These are phyloP conservation scores for Chloroclystis v-ata DNA, from an alignment of 2,888 invertebrate genomes.

Conservation along the genomic window DNA sequence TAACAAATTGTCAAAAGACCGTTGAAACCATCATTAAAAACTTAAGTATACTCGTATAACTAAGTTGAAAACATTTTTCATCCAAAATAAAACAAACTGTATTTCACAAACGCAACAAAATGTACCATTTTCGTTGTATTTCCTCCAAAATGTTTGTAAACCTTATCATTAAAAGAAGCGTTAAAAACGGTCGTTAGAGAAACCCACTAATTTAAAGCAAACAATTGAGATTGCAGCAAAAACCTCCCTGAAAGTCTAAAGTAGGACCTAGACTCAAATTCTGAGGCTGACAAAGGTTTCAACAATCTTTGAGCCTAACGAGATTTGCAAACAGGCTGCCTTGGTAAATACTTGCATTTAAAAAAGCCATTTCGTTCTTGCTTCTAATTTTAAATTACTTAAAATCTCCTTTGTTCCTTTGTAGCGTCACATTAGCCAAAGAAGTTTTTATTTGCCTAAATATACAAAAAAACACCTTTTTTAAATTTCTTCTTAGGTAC, in stretches of 20 bases:
- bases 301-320: constrained; percentile 1
- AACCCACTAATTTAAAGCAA: constrained; percentile 41
- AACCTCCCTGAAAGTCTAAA: constrained; percentile 23
- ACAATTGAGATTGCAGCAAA: constrained; percentile 33
- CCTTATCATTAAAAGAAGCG: constrained; percentile 26
- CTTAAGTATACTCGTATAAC: no score
- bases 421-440: no score
- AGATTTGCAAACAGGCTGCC: constrained; percentile 1
- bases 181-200: constrained; percentile 44
- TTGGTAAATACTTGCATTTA: neutral
- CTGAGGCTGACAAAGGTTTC: constrained; percentile 19
- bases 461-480: no score
- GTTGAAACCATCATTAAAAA: no score
- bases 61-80: no score
- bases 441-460: no score
- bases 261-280: constrained; percentile 25
- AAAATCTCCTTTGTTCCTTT: no score
- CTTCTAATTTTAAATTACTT: no score
- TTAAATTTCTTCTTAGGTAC: no score
- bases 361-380: no score
- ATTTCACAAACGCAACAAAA: neutral
- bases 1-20: no score
- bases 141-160: neutral
- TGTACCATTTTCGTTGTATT: neutral
- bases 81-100: no score